Evolutionary conservation across 2,797 vertebrate genomes (phyloP), one percentile per base, ranked within the genome.

Genomic region (Tiaroga cobitis): DNA sequence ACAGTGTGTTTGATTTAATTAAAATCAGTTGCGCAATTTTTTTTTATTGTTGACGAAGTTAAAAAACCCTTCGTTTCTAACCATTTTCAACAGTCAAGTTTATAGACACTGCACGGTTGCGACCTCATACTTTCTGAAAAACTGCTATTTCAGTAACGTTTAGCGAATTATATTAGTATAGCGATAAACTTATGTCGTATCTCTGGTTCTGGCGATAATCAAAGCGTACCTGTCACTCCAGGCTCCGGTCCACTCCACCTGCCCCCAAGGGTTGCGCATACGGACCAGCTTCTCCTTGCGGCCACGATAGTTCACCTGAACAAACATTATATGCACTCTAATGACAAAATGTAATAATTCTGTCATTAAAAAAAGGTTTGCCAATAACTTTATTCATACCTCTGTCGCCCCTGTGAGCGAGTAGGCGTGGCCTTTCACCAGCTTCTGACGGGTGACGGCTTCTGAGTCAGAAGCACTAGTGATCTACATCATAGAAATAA

Each of bases 221-320:
- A 41, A 81, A 41, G 15, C 73, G 15, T 93, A 96, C 97, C 93
- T 90, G 46, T 99, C 97, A 19, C 97, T 97, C 97, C 97, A 98
- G 80, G 97, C 93, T 89, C 97, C 97, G 0, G 95, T 97, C 97
- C 97, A 99, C 91, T 99, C 97, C 94, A 97, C 95, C 91, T 97
- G 93, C 32, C 97, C 97, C 97, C 97, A 98, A 0, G 97, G 97
- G 89, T 98, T 98, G 91, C 97, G 94, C 86, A 99, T 92, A 85
- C 97, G 93, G 88, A 98, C 92, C 91, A 98, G 93, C 92, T 96
- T 95, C 93, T 97, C 97, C 16, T 11, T 87, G 0, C 34, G 74
- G 0, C 96, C 96, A 0, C 70, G 90, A 89, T 95, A 97, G 88
- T 91, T 93, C 3, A 98, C 97, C 97, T 98, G 81, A 15, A 82